These are phyloP conservation scores for Syrrhaptes paradoxus DNA, from an alignment of 2,113 vertebrate genomes.

Conservation along the genomic window DNA sequence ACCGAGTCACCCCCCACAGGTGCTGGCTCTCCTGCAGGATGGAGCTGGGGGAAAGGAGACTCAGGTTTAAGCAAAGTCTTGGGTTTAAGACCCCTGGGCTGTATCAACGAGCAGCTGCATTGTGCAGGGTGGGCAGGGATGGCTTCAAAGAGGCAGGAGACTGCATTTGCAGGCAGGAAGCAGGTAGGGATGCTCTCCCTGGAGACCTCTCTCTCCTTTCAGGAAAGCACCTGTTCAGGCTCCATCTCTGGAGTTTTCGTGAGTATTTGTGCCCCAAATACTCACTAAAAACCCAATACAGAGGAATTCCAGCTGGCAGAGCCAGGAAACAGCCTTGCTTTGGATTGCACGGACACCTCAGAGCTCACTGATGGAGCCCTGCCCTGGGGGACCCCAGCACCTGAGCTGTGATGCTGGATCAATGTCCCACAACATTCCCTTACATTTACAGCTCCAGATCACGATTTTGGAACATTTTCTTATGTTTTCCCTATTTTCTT, in stretches of 20 bases:
- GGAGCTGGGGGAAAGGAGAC: not conserved
- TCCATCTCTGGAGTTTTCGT: not conserved
- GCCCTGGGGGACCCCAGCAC: not conserved
- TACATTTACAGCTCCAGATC: not conserved
- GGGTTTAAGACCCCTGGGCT: not conserved
- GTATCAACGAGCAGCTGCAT: not conserved
- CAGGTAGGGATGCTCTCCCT: not conserved
- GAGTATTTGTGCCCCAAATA: not conserved
- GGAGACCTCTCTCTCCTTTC: not conserved
- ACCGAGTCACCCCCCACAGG: accelerated
- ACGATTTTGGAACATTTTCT: accelerated
- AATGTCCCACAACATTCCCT: no score
- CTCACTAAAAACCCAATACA: not conserved
- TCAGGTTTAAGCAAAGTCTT: not conserved
- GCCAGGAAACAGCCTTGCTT: not conserved
- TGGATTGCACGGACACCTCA: accelerated
- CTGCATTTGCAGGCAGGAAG: not conserved
- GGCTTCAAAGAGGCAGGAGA: no score
- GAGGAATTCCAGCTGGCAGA: not conserved
- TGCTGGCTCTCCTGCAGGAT: not conserved
- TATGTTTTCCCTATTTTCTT: not conserved
- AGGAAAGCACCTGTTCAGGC: not conserved
- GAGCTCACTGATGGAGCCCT: accelerated
- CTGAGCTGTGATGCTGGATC: not conserved
- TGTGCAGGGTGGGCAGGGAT: not conserved